Conservation (phyloP, 2,888 invertebrate species). For the Morpho helenor region DNA sequence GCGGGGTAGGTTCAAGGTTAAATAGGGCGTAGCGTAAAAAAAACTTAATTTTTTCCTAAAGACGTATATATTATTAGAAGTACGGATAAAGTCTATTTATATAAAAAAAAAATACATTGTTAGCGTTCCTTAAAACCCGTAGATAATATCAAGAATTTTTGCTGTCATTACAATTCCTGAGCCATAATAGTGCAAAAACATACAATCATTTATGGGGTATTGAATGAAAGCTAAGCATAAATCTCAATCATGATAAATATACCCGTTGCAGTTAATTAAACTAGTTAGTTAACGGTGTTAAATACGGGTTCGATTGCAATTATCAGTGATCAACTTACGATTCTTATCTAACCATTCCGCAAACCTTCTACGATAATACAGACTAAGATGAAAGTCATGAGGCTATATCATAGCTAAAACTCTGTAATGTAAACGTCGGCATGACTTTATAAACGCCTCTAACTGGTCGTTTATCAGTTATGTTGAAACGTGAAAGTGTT, state of each 20-base stretch:
- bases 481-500: slow-evolving; percentile 14
- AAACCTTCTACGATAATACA: slow-evolving; percentile 4
- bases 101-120: too few relatives aligned
- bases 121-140: too few relatives aligned
- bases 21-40: too few relatives aligned
- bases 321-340: slow-evolving; percentile 12
- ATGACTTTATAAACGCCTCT: slow-evolving; percentile 7
- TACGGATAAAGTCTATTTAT: too few relatives aligned
- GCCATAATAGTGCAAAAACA: too few relatives aligned
- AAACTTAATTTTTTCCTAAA: too few relatives aligned
- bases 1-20: too few relatives aligned
- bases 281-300: slow-evolving; percentile 1
- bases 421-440: slow-evolving; percentile 11
- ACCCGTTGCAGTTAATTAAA: slow-evolving; percentile 4
- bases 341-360: slow-evolving; percentile 1
- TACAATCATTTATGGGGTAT: too few relatives aligned
- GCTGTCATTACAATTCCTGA: too few relatives aligned
- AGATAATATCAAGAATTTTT: too few relatives aligned
- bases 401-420: slow-evolving; percentile 1
- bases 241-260: neutral
- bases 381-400: slow-evolving; percentile 5
- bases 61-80: too few relatives aligned
- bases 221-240: too few relatives aligned
- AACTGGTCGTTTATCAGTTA: slow-evolving; percentile 10
- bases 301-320: slow-evolving; percentile 11